These are phyloP conservation scores for Lasioglossum oenotherae DNA, from an alignment of 2,888 invertebrate genomes.

Conservation along the genomic window DNA sequence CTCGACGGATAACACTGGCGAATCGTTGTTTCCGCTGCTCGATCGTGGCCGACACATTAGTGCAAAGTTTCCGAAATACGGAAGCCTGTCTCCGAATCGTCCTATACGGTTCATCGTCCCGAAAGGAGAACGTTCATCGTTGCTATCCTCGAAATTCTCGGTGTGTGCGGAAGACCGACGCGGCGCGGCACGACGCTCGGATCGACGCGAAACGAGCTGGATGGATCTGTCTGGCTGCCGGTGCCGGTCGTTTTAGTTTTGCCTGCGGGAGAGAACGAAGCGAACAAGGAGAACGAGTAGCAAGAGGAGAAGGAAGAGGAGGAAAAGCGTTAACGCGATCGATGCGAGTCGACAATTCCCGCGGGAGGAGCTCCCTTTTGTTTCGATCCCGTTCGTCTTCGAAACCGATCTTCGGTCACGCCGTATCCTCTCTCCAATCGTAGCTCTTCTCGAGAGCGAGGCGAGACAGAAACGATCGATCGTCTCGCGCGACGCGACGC, in stretches of 20 bases:
- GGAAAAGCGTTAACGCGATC: not conserved
- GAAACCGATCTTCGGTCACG: not conserved
- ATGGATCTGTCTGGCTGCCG: not conserved
- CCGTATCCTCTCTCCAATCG: not conserved
- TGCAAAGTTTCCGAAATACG: not conserved
- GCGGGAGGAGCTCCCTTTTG: not conserved
- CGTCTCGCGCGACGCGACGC: not conserved
- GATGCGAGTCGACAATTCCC: not conserved
- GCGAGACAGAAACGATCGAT: not conserved
- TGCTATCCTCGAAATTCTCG: not conserved
- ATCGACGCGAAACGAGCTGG: not conserved
- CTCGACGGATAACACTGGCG: not conserved
- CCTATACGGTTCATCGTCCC: conserved; percentile 10
- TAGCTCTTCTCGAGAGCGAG: not conserved
- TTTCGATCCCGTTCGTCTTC: not conserved
- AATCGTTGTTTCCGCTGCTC: not conserved
- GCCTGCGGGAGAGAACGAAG: not conserved
- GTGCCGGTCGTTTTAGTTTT: not conserved
- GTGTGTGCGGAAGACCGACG: not conserved
- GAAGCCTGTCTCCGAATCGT: not conserved
- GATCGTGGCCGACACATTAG: not conserved
- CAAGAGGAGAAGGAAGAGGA: not conserved
- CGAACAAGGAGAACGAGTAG: not conserved
- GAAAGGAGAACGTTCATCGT: not conserved
- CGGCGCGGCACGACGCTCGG: not conserved